A percentile compares a stretch with the other conserved stretches of the same genome.
phyloP scores from a whole-genome alignment of 1,140 invertebrate genomes.

The Drosophila orosa region DNA sequence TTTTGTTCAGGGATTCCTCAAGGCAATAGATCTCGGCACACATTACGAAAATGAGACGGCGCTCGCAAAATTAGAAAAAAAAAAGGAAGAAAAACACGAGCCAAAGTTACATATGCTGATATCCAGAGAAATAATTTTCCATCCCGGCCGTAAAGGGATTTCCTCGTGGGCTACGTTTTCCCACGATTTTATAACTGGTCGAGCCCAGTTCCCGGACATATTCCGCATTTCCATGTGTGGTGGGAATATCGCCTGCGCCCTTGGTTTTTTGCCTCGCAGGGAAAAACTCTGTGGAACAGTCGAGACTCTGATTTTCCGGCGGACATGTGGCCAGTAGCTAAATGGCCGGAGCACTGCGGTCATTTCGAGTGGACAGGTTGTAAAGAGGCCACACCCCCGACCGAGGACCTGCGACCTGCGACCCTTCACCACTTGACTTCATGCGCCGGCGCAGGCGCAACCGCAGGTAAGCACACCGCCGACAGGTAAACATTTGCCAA shows the following conservation, averaged over 20 bases:
- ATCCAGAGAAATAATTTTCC: slow-evolving; percentile 65
- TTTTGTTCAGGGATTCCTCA: slow-evolving; percentile 64
- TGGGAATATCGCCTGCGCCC: slow-evolving; percentile 50
- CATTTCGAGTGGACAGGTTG: slow-evolving; percentile 75
- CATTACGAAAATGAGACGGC: slow-evolving; percentile 53
- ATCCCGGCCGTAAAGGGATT: slow-evolving; percentile 39
- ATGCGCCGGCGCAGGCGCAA: slow-evolving; percentile 71
- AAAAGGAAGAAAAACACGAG: slow-evolving; percentile 65
- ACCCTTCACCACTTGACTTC: slow-evolving; percentile 65
- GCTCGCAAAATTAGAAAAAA: slow-evolving; percentile 38
- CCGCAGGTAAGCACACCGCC: slow-evolving; percentile 54
- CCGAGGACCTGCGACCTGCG: background rate
- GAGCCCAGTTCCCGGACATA: slow-evolving; percentile 42
- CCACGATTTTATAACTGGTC: slow-evolving; percentile 75
- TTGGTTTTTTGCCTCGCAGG: slow-evolving; percentile 61
- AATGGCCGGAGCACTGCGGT: slow-evolving; percentile 56
- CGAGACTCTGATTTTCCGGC: slow-evolving; percentile 25
- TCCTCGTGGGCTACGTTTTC: slow-evolving; percentile 42
- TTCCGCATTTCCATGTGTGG: slow-evolving; percentile 48
- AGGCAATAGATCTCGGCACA: slow-evolving; percentile 48
- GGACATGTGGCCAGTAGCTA: slow-evolving; percentile 66
- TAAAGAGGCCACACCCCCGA: slow-evolving; percentile 54
- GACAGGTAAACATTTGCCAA: slow-evolving; percentile 80
- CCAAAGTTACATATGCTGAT: slow-evolving; percentile 75
- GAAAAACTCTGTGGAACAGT: slow-evolving; percentile 21